phyloP scores from a whole-genome alignment of 2,888 invertebrate genomes.

The Ennomos quercinarius region DNA sequence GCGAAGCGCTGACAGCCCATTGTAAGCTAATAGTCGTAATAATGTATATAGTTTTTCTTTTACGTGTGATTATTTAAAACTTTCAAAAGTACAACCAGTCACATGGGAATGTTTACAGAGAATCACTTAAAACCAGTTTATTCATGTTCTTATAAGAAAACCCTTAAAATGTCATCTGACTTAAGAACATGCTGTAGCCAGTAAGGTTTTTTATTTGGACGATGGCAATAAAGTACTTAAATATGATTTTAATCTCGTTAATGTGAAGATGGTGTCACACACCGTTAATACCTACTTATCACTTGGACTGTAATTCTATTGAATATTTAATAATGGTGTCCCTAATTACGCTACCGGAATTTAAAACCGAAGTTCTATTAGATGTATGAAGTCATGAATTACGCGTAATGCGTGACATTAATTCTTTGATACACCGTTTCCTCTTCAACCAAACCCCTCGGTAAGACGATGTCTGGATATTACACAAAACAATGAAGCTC shows the following conservation, averaged over 20 bases:
- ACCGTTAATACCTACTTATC: slow-evolving; percentile 21
- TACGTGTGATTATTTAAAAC: slow-evolving; percentile 69
- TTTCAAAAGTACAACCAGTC: slow-evolving; percentile 55
- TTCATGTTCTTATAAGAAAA: not conserved
- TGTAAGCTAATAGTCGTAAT: slow-evolving; percentile 79
- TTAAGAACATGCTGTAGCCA: too few species aligned
- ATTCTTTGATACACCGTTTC: slow-evolving; percentile 54
- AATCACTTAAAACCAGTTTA: not conserved
- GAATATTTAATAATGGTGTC: slow-evolving; percentile 19
- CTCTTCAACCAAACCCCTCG: slow-evolving; percentile 58
- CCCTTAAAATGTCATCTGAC: not conserved
- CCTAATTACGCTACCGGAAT: slow-evolving; percentile 24
- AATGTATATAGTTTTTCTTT: slow-evolving; percentile 66
- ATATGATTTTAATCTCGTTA: slow-evolving; percentile 16
- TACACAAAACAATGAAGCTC: slow-evolving; percentile 75
- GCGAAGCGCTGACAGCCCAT: slow-evolving; percentile 76
- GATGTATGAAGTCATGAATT: slow-evolving; percentile 17
- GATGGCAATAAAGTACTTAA: not conserved
- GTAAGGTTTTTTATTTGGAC: too few species aligned
- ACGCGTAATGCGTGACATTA: slow-evolving; percentile 22
- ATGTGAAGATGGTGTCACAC: slow-evolving; percentile 20
- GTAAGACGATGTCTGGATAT: slow-evolving; percentile 64
- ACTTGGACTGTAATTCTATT: slow-evolving; percentile 9
- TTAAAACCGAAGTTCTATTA: slow-evolving; percentile 1
- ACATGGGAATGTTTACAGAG: slow-evolving; percentile 78